Evolutionary conservation across 2,888 invertebrate genomes (phyloP), one percentile per base, ranked within the genome.

Genomic region (Hipparchia sbordonii): DNA sequence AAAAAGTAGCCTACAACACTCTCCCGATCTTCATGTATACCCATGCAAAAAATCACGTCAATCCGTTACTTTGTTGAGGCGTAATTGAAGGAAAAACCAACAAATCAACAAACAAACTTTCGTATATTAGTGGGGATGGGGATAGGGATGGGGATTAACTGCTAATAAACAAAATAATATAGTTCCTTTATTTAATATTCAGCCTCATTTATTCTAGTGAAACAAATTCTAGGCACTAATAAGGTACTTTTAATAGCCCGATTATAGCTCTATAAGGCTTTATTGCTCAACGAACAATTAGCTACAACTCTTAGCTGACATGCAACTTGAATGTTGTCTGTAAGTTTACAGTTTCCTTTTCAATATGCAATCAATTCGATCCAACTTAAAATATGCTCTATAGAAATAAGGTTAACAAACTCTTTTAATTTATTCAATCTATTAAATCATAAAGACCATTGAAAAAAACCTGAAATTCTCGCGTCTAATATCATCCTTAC

Each of bases 231-330:
- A 70, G 39, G 48, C 70, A 72, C 77, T 73, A 74, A 76, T 73
- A 76, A 73, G 75, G 77, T 70, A 69, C 78, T 79, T 81, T 85
- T 83, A 87, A 87, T 85, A 78, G 82, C 77, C 76, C 83, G 79
- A 85, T 89, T 87, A 86, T 80, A 65, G 78, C 85, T 84, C 72
- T 77, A 84, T 83, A 87, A 85, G 89, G 83, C 84, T 88, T 88
- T 87, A 87, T 84, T 81, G 82, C 82, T 79, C 81, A 77, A 76
- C 77, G 81, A 86, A 89, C 89, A 89, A 89, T 89, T 89, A 89
- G 85, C 81, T 63, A 67, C 67, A 70, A 68, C 70, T 74, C 57
- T 71, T 62, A 23, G 52, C 73, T 57, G 73, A 71, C 67, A 63
- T 71, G 13, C 59, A 45, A 63, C 67, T 70, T 51, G 56, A 52